Percentiles rank a stretch among this genome's conserved stretches.
Evolutionary conservation across 2,113 vertebrate genomes (phyloP).

Genomic region (Pseudorhombus dupliciocellatus): DNA sequence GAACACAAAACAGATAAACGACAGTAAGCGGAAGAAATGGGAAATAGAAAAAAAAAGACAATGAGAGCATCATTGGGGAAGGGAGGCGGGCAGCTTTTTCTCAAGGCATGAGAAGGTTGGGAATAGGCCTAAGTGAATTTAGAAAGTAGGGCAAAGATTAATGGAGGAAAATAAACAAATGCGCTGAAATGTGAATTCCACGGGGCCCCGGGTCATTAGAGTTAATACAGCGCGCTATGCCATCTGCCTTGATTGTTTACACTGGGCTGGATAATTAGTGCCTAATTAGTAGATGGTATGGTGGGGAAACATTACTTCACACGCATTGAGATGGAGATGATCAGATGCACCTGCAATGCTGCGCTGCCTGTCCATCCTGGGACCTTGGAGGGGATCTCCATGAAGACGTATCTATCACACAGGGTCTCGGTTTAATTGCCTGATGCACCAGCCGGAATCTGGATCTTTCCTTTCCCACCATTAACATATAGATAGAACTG

Average conservation of each 20-base stretch:
- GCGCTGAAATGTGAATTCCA: slow-evolving; percentile 82
- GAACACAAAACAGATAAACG: slow-evolving; percentile 55
- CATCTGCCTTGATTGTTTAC: slow-evolving; percentile 96
- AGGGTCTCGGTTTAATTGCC: slow-evolving; percentile 57
- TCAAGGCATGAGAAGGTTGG: slow-evolving; percentile 70
- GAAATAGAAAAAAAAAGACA: slow-evolving; percentile 23
- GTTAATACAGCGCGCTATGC: slow-evolving; percentile 85
- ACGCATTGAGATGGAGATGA: slow-evolving; percentile 61
- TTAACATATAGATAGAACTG: slow-evolving; percentile 55
- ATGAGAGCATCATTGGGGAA: slow-evolving; percentile 29
- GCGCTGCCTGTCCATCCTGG: slow-evolving; percentile 52
- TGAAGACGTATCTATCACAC: slow-evolving; percentile 33
- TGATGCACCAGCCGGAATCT: slow-evolving; percentile 25
- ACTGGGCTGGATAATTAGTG: slow-evolving; percentile 94
- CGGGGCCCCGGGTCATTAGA: slow-evolving; percentile 86
- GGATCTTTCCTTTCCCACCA: slow-evolving; percentile 25
- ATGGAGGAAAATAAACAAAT: slow-evolving; percentile 84
- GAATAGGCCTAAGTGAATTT: slow-evolving; percentile 78
- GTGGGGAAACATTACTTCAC: slow-evolving; percentile 74
- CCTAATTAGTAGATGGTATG: slow-evolving; percentile 92
- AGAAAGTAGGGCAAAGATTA: slow-evolving; percentile 84
- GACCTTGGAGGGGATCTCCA: slow-evolving; percentile 34
- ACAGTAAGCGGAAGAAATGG: slow-evolving; percentile 36
- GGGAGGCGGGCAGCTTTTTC: slow-evolving; percentile 53
- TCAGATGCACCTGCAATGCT: slow-evolving; percentile 65